Evolutionary conservation across 2,797 vertebrate species (phyloP).

Genomic region (Pantherophis alleghaniensis): DNA sequence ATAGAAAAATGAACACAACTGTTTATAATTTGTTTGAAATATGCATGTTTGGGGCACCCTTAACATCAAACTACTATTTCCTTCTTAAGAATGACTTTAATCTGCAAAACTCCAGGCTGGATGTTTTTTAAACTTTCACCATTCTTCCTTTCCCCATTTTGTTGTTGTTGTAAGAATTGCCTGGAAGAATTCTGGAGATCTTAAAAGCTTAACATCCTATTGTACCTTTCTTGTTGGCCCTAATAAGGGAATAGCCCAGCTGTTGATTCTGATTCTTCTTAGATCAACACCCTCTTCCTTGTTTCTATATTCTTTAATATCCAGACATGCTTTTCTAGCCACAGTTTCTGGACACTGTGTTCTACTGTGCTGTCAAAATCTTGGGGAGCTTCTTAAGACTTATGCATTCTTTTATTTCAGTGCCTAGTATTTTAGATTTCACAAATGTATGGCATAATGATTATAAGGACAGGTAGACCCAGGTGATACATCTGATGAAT

Average conservation of each 20-base stretch:
- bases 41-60: background rate
- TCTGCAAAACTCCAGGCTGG: background rate
- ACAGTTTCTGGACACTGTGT: background rate
- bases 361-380: background rate
- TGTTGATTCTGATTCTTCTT: background rate
- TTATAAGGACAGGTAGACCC: background rate
- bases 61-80: background rate
- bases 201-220: background rate
- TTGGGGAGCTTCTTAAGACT: background rate
- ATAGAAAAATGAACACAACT: fast-evolving
- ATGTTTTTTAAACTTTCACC: background rate
- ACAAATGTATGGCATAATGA: background rate
- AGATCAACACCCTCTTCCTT: background rate
- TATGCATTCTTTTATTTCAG: background rate
- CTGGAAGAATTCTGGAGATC: background rate
- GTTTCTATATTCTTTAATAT: background rate
- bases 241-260: background rate
- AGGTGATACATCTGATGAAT: background rate
- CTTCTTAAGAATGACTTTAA: background rate
- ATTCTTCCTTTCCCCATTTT: background rate
- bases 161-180: background rate
- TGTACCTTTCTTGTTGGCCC: background rate
- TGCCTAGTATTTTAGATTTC: background rate
- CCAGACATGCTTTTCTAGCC: background rate
- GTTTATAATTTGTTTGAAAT: fast-evolving